A percentile compares a stretch with the other conserved stretches of the same genome.
These are phyloP conservation scores for Ephialtes manifestator DNA, from an alignment of 2,888 invertebrate species.

Conservation along the genomic window DNA sequence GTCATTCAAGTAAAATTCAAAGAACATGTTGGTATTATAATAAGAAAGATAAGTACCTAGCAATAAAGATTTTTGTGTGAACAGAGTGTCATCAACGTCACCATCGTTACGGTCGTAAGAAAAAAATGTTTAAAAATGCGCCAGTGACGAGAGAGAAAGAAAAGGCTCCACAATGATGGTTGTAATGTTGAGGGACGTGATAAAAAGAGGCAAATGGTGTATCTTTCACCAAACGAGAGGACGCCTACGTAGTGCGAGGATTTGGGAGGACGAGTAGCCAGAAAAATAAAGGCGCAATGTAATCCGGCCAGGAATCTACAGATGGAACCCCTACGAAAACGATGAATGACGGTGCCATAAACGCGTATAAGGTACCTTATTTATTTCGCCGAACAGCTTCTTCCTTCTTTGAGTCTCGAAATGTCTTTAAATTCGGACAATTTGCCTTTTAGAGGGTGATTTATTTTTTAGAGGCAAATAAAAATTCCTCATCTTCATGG, in stretches of 20 bases:
- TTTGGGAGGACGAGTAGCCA: background rate
- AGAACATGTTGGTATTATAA: background rate
- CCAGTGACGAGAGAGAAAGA: conserved; percentile 7
- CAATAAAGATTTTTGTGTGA: conserved; percentile 16
- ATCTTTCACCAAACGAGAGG: conserved; percentile 12
- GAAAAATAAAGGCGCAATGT: conserved; percentile 9
- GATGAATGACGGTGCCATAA: conserved; percentile 34
- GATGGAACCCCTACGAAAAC: conserved; percentile 4
- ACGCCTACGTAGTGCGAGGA: background rate
- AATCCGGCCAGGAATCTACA: background rate
- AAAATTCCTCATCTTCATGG: background rate
- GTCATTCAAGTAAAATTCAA: background rate
- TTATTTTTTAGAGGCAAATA: conserved; percentile 14
- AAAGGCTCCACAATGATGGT: background rate
- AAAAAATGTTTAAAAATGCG: conserved; percentile 23
- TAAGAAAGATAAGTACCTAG: background rate
- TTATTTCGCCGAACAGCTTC: background rate
- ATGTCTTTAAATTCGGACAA: conserved; percentile 9
- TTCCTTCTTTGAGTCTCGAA: background rate
- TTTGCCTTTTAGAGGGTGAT: conserved; percentile 19
- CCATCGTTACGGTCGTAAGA: conserved; percentile 14
- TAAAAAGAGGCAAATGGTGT: background rate
- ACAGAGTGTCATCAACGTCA: background rate
- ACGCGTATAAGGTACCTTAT: conserved; percentile 1
- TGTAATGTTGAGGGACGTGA: background rate